These are phyloP conservation scores for Labrus mixtus DNA, from an alignment of 2,113 vertebrate genomes.

Conservation along the genomic window DNA sequence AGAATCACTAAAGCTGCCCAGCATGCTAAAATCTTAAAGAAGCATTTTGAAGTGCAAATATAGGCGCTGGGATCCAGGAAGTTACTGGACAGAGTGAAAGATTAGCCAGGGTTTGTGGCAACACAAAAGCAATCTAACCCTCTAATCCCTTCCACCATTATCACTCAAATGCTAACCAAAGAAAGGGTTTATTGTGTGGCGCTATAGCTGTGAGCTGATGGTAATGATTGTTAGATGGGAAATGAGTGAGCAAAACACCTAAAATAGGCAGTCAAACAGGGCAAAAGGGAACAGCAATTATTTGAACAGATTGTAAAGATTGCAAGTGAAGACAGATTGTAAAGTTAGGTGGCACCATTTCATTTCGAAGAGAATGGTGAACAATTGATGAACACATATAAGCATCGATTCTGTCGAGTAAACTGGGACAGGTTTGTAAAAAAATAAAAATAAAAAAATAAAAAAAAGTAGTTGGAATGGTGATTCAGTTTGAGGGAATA, in stretches of 20 bases:
- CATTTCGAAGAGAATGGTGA: neutral
- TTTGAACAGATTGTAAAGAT: neutral
- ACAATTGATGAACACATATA: neutral
- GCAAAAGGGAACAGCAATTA: neutral
- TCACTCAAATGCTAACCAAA: conserved; percentile 35
- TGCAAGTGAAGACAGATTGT: neutral
- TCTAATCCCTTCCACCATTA: conserved; percentile 45
- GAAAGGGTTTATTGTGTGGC: neutral
- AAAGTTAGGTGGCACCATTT: neutral
- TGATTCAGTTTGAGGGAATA: conserved; percentile 7
- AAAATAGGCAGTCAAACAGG: neutral
- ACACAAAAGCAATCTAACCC: conserved; percentile 42
- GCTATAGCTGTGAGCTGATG: conserved; percentile 32
- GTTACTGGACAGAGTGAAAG: conserved; percentile 44
- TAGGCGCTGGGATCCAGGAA: conserved; percentile 11
- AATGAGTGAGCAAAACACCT: neutral
- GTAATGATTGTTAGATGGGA: conserved; percentile 22
- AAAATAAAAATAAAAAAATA: no score
- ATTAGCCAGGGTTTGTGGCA: conserved; percentile 42
- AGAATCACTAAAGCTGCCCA: neutral
- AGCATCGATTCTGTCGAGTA: neutral
- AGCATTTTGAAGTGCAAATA: neutral
- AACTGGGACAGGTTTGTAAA: neutral
- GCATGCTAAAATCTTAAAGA: neutral
- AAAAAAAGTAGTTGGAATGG: neutral